Evolutionary conservation across 2,888 invertebrate species (phyloP), one percentile per base, ranked within the genome.

Genomic region (Pseudeuparius sepicola): DNA sequence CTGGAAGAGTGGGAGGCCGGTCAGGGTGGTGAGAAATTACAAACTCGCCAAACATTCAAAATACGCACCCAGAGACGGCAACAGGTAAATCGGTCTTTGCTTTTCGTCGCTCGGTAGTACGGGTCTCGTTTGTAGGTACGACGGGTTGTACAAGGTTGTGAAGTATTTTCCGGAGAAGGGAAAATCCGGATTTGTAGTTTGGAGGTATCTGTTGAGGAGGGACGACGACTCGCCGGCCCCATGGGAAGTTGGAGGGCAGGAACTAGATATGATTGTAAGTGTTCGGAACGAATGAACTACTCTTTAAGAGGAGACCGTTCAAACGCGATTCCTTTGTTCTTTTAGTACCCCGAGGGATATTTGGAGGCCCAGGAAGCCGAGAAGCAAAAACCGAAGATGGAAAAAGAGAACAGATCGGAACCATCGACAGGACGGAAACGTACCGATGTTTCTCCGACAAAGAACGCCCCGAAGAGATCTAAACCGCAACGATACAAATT

Each of bases 81-180:
- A 73, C 40, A 64, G 87, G n/a, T n/a, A n/a, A n/a, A n/a, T n/a
- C n/a, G n/a, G n/a, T n/a, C n/a, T n/a, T n/a, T n/a, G n/a, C n/a
- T n/a, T n/a, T n/a, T n/a, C n/a, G n/a, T n/a, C n/a, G n/a, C n/a
- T n/a, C n/a, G n/a, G n/a, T n/a, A n/a, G n/a, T n/a, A n/a, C n/a
- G n/a, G n/a, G n/a, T n/a, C n/a, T n/a, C n/a, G n/a, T n/a, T n/a
- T n/a, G n/a, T n/a, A n/a, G n/a, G 43, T 88, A 88, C 55, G 88
- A 89, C 53, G 88, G 88, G 1, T 75, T 87, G 32, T 89, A 88
- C 59, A 88, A 88, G 64, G 78, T 89, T 1, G 79, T 84, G 1
- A 84, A 80, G 49, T 88, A 87, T 54, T 86, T 80, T 62, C 79
- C 79, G 0, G 78, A 80, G 54, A 75, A 68, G 37, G 86, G 85